Conservation (phyloP, 2,888 invertebrate species). For the Lasioglossum villosulum region DNA sequence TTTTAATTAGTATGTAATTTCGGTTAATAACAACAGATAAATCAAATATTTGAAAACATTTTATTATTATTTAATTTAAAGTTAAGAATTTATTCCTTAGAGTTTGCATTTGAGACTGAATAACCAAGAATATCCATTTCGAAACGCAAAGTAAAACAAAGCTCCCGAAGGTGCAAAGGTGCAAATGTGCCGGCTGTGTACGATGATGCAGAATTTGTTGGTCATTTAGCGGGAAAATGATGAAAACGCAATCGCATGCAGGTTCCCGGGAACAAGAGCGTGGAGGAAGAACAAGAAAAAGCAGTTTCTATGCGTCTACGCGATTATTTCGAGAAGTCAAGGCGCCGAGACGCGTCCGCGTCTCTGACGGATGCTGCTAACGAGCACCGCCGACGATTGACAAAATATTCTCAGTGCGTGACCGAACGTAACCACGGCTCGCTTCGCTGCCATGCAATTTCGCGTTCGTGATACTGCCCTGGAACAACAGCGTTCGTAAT, state of each 20-base stretch:
- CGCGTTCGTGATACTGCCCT: neutral
- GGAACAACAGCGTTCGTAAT: too few species aligned
- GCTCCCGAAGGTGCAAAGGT: neutral
- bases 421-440: conserved; percentile 53
- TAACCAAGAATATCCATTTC: too few species aligned
- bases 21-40: too few species aligned
- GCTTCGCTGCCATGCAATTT: conserved; percentile 19
- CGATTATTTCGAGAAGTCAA: conserved; percentile 79
- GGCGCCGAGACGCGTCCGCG: conserved; percentile 69
- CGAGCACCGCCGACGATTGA: conserved; percentile 82
- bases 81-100: neutral
- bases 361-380: conserved; percentile 79
- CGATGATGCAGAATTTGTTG: neutral
- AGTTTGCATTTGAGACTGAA: neutral
- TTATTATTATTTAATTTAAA: too few species aligned
- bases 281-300: conserved; percentile 46
- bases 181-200: neutral
- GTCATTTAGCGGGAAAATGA: neutral
- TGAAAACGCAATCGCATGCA: neutral
- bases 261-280: conserved; percentile 20
- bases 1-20: too few species aligned
- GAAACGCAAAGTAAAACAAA: too few species aligned
- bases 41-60: too few species aligned
- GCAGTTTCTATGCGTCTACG: conserved; percentile 57
- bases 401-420: conserved; percentile 80